These are phyloP conservation scores for Drosophila nasuta DNA, from an alignment of 1,140 invertebrate species.

Conservation along the genomic window DNA sequence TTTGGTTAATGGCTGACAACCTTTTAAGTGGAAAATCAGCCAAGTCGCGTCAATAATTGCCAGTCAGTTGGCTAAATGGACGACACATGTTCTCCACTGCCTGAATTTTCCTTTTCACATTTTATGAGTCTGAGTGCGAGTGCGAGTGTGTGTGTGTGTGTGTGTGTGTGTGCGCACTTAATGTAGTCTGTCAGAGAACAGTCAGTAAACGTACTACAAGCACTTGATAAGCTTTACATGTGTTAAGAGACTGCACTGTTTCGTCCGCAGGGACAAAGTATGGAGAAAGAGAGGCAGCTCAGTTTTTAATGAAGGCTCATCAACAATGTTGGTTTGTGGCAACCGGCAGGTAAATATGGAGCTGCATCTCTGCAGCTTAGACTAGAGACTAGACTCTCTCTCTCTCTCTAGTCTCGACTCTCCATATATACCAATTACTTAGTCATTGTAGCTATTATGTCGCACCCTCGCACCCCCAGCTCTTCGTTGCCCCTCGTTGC, in stretches of 20 bases:
- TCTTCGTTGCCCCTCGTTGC: neutral
- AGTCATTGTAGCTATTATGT: constrained; percentile 27
- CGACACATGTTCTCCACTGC: constrained; percentile 20
- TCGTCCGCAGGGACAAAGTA: neutral
- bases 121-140: constrained; percentile 8
- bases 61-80: constrained; percentile 30
- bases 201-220: constrained; percentile 47
- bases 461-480: neutral
- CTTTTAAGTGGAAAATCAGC: constrained; percentile 48
- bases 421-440: constrained; percentile 48
- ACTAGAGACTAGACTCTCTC: neutral
- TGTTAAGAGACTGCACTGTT: constrained; percentile 26
- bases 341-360: constrained; percentile 38
- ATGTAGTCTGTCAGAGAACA: constrained; percentile 27
- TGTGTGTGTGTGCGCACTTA: constrained; percentile 39
- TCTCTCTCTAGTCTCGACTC: neutral
- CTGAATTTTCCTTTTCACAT: constrained; percentile 5
- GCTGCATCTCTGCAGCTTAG: constrained; percentile 15
- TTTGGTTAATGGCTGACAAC: constrained; percentile 50
- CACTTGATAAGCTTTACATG: constrained; percentile 65
- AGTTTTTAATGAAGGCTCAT: constrained; percentile 79
- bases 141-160: neutral
- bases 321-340: constrained; percentile 52
- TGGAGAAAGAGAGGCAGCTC: constrained; percentile 14
- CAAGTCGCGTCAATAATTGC: constrained; percentile 49